Percentiles rank a stretch among this genome's conserved stretches.
Evolutionary conservation across 2,797 vertebrate species (phyloP).

Genomic region (Pseudochaenichthys georgianus): DNA sequence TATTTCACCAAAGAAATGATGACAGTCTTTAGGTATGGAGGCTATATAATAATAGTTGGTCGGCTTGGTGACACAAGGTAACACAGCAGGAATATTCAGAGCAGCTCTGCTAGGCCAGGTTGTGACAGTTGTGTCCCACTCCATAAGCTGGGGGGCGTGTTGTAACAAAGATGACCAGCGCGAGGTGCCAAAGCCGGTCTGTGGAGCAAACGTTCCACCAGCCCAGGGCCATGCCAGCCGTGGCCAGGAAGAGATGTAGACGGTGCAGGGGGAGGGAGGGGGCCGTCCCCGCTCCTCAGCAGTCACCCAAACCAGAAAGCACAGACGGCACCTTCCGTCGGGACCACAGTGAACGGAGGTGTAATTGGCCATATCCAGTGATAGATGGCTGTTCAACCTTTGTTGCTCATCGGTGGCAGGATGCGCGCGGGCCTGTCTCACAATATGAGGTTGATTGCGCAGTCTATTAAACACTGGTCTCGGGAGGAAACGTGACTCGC

Average conservation of each 20-base stretch:
- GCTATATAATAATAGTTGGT: constrained; percentile 12
- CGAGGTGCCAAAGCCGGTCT: constrained; percentile 77
- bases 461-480: constrained; percentile 71
- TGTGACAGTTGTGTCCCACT: constrained; percentile 75
- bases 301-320: constrained; percentile 45
- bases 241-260: constrained; percentile 47
- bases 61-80: constrained; percentile 33
- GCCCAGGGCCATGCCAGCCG: constrained; percentile 57
- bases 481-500: constrained; percentile 60
- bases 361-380: constrained; percentile 79
- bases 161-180: constrained; percentile 79
- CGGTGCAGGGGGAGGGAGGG: background rate
- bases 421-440: constrained; percentile 69
- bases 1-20: constrained; percentile 1
- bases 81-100: constrained; percentile 64
- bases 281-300: constrained; percentile 16
- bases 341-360: constrained; percentile 64
- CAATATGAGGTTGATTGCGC: constrained; percentile 80
- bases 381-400: constrained; percentile 76
- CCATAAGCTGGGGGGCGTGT: constrained; percentile 74
- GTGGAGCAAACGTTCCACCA: constrained; percentile 61
- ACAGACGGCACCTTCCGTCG: constrained; percentile 46
- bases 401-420: constrained; percentile 65
- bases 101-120: constrained; percentile 50
- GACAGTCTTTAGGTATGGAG: constrained; percentile 14